Conservation (phyloP, 2,797 vertebrate species). For the Loriculus beryllinus region DNA sequence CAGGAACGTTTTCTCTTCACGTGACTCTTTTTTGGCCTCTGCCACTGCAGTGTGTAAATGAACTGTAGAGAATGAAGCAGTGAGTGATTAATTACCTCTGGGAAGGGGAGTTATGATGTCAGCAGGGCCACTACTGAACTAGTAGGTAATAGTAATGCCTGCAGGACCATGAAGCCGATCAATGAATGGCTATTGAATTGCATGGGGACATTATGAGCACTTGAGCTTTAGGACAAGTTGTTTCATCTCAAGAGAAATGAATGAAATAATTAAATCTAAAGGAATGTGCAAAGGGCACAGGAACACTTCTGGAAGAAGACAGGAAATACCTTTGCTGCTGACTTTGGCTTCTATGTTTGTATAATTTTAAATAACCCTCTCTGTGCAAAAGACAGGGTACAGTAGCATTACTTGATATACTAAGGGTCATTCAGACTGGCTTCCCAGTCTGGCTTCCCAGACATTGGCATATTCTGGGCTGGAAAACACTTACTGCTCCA, state of each 20-base stretch:
- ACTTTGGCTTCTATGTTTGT: background rate
- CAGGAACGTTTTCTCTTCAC: background rate
- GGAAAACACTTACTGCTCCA: background rate
- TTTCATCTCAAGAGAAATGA: background rate
- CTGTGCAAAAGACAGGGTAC: background rate
- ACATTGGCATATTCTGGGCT: background rate
- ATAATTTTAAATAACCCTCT: background rate
- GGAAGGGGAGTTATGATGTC: background rate
- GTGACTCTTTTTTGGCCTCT: background rate
- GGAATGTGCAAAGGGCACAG: background rate
- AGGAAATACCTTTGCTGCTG: slow-evolving; percentile 26
- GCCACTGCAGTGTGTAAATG: background rate
- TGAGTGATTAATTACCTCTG: background rate
- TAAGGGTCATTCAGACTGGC: background rate
- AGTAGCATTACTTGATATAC: background rate
- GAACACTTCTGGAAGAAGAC: slow-evolving; percentile 7
- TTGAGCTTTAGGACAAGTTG: background rate
- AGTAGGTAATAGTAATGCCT: background rate
- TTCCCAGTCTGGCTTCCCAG: background rate
- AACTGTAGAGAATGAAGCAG: background rate
- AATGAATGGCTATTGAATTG: background rate
- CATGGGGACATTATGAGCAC: background rate
- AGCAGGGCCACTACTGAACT: background rate
- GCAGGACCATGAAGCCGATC: background rate
- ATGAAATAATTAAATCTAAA: background rate